These are phyloP conservation scores for Drosophila aldrichi DNA, from an alignment of 2,888 invertebrate species.

Conservation along the genomic window DNA sequence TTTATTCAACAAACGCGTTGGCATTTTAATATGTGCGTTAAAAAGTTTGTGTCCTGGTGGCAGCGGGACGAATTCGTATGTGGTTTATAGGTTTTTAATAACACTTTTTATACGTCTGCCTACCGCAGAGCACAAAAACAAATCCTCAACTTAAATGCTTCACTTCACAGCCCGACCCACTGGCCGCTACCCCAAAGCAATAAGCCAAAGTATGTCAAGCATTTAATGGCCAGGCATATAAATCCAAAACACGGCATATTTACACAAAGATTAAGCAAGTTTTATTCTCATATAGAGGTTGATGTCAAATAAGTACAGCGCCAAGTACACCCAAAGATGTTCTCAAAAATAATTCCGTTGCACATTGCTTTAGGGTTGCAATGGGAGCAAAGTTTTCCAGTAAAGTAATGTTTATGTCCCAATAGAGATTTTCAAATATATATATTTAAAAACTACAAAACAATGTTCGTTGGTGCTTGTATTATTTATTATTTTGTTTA, in stretches of 20 bases:
- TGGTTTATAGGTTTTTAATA: conserved; percentile 72
- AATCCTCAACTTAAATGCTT: conserved; percentile 33
- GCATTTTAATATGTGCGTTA: conserved; percentile 67
- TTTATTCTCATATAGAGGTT: conserved; percentile 23
- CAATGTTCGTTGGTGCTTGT: too few relatives aligned
- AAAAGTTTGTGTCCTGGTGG: conserved; percentile 44
- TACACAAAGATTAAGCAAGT: conserved; percentile 50
- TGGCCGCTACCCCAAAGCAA: conserved; percentile 28
- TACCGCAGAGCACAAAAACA: conserved; percentile 26
- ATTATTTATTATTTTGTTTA: too few relatives aligned
- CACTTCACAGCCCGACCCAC: neutral
- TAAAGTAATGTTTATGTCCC: too few relatives aligned
- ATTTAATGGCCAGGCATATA: conserved; percentile 61
- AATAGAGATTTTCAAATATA: too few relatives aligned
- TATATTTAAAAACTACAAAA: too few relatives aligned
- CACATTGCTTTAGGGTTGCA: neutral
- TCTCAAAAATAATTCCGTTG: conserved; percentile 10
- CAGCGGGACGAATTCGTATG: conserved; percentile 10
- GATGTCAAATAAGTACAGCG: conserved; percentile 21
- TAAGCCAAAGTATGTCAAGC: conserved; percentile 47
- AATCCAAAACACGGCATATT: conserved; percentile 35
- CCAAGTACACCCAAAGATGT: neutral
- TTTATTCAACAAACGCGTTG: conserved; percentile 45
- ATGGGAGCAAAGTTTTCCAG: neutral
- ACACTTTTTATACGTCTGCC: conserved; percentile 61